These are phyloP conservation scores for Tipula vernalis DNA, from an alignment of 2,888 invertebrate genomes.

Conservation along the genomic window DNA sequence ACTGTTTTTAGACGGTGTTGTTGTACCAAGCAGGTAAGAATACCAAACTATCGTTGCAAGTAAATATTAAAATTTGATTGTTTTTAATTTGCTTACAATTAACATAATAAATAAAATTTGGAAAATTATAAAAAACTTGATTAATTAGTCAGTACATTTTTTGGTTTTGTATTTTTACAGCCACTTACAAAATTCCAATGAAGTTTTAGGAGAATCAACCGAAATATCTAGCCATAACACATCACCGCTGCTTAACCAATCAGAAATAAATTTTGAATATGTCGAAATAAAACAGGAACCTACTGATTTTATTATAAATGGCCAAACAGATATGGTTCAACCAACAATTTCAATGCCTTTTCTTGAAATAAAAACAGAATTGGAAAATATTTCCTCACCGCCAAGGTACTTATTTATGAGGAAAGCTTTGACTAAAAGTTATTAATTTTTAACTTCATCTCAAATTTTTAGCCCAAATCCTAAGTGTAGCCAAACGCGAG, in stretches of 20 bases:
- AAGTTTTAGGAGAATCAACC: neutral
- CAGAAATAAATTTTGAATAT: neutral
- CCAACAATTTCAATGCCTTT: neutral
- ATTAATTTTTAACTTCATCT: neutral
- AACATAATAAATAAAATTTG: no score
- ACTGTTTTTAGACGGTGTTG: no score
- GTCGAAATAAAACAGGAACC: neutral
- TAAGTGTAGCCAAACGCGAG: neutral
- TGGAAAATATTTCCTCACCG: neutral
- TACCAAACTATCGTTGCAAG: no score
- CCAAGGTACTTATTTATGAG: neutral
- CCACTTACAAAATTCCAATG: no score
- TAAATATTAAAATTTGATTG: no score
- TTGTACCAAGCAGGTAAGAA: no score
- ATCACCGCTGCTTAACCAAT: neutral
- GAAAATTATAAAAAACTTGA: no score
- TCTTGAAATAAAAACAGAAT: neutral
- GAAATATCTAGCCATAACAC: neutral
- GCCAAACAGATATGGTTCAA: no score
- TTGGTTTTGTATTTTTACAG: no score
- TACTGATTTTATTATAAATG: neutral
- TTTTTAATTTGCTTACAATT: no score
- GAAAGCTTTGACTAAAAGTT: no score
- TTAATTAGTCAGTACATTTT: no score
- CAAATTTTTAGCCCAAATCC: neutral